phyloP scores from a whole-genome alignment of 1,140 invertebrate genomes.

The Drosophila neocordata region DNA sequence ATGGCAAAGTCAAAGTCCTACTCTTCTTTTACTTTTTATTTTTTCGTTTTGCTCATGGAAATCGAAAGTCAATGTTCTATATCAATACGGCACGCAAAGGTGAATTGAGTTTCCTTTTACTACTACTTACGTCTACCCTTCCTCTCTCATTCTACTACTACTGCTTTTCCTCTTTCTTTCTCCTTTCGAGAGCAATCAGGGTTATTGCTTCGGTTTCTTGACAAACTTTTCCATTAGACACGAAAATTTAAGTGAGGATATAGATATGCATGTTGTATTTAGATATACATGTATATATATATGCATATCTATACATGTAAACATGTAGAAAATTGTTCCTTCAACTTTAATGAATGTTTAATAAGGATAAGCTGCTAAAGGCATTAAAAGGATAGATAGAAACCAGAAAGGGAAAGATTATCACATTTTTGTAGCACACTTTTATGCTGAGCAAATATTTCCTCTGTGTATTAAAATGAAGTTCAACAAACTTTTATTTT shows the following conservation, averaged over 20 bases:
- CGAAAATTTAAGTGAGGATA: conserved; percentile 18
- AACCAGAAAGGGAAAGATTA: neutral
- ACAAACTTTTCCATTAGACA: conserved; percentile 66
- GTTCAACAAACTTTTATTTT: conserved; percentile 7
- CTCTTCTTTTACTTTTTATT: too few species aligned
- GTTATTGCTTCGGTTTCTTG: conserved; percentile 34
- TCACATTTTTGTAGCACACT: conserved; percentile 48
- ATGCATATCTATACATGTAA: neutral
- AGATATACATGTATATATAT: neutral
- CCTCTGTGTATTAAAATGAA: neutral
- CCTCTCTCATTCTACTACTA: neutral
- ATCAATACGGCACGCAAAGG: conserved; percentile 3
- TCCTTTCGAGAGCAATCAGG: conserved; percentile 25
- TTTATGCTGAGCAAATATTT: conserved; percentile 25
- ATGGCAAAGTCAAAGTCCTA: neutral
- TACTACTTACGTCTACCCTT: neutral
- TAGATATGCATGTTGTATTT: conserved; percentile 9
- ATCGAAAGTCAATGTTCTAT: conserved; percentile 2
- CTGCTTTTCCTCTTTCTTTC: neutral
- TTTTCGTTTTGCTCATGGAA: neutral
- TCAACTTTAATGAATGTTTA: conserved; percentile 12
- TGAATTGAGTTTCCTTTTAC: neutral
- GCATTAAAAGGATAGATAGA: neutral
- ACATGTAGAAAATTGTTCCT: neutral
- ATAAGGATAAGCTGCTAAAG: neutral